Base-by-base conservation (phyloP, 2,797 vertebrate species). In the Prionace glauca region DNA sequence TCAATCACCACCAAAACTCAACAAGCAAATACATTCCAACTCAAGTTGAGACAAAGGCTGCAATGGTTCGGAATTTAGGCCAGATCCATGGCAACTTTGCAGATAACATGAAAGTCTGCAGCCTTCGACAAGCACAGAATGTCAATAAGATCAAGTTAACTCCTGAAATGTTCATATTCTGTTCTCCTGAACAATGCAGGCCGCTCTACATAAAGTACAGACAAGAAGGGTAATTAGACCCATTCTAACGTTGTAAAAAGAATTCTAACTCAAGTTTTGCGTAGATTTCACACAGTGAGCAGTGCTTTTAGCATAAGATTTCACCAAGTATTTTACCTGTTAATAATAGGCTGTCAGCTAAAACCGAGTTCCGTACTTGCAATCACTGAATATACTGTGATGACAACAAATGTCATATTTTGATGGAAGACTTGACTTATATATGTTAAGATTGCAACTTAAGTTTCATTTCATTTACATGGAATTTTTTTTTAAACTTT, bases 21-120 rank as follows among this genome's bases (percentile, higher is more conserved):
- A 29, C 36, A 56, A 77, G 45, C 11, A 56, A 71, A 72, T 36
- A 95, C 71, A 95, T 72, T 77, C 93, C 93, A 77, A 45, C 50
- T 45, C 93, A 95, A 95, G 71, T 77, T 77, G 74, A 29, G 71
- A 95, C 67, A 95, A 77, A 95, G 45, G 11, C 69, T 77, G 16
- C 9, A 60, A 60, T 56, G 26, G 24, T 77, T 56, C 7, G 29
- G n/a, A 95, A 74, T 95, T n/a, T 95, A 26, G 93, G 26, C 71
- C 71, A 56, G 71, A 95, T 74, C 65, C 67, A 95, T 60, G 93
- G 69, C 45, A 95, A 95, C 69, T 77, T 77, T 95, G 93, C 90
- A 74, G 71, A 56, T 95, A 60, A 77, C 41, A 95, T 24, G 20
- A 24, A 60, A 95, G 26, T 95, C 71, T 32, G 36, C 69, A 95